phyloP scores from a whole-genome alignment of 1,140 invertebrate genomes.

The Bradysia coprophila region DNA sequence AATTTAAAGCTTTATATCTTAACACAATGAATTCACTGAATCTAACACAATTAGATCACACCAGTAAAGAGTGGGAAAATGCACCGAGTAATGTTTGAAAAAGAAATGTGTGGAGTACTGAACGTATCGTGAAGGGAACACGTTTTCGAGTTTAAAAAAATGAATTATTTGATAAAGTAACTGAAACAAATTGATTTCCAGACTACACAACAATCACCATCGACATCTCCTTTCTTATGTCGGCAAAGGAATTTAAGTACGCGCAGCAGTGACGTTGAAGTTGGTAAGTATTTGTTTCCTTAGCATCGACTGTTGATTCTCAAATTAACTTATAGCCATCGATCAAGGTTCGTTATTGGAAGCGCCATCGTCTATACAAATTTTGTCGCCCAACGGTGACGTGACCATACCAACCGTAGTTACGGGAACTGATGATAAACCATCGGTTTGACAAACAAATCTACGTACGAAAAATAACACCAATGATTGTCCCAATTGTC shows the following conservation, averaged over 20 bases:
- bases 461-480: not conserved
- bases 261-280: constrained; percentile 21
- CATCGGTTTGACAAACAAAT: constrained; percentile 5
- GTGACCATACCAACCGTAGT: not conserved
- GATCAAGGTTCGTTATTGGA: not conserved
- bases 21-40: not conserved
- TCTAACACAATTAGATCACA: not conserved
- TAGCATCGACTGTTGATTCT: not conserved
- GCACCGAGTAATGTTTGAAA: too few relatives aligned
- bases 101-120: too few relatives aligned
- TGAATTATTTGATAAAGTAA: not conserved
- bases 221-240: constrained; percentile 58
- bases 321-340: not conserved
- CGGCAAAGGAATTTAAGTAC: constrained; percentile 43
- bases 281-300: constrained; percentile 6
- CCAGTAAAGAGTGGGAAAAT: too few relatives aligned
- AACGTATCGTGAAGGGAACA: too few relatives aligned
- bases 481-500: not conserved
- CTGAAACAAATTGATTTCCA: constrained; percentile 10
- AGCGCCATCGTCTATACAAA: not conserved
- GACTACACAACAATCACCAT: constrained; percentile 51
- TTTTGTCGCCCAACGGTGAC: not conserved
- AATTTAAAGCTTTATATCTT: too few relatives aligned
- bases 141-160: too few relatives aligned
- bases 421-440: not conserved